A percentile compares a stretch with the other conserved stretches of the same genome.
These are phyloP conservation scores for Athalia circularis DNA, from an alignment of 2,888 invertebrate species.

Conservation along the genomic window DNA sequence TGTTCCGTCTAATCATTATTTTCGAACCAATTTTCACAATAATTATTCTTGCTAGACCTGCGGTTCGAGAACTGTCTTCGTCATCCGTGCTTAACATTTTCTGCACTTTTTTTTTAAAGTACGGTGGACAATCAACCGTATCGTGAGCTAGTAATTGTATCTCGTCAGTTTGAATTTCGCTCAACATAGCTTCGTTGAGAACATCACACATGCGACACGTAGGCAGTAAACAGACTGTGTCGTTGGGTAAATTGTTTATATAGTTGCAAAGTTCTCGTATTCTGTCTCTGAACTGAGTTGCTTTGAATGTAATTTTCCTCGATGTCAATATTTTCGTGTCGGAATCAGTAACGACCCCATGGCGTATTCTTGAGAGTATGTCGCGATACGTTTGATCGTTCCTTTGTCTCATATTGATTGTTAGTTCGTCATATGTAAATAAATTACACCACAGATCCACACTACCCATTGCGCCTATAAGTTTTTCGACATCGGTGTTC, in stretches of 20 bases:
- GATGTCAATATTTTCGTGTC: constrained; percentile 35
- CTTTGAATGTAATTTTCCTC: constrained; percentile 30
- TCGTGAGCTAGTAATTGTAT: constrained; percentile 54
- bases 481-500: too few relatives aligned
- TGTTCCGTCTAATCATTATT: too few relatives aligned
- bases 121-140: constrained; percentile 51
- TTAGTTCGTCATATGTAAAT: constrained; percentile 45
- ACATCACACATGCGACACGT: constrained; percentile 35
- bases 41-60: constrained; percentile 56
- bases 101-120: constrained; percentile 47
- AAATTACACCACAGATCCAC: constrained; percentile 57
- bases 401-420: constrained; percentile 61
- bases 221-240: constrained; percentile 51
- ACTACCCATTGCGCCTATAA: too few relatives aligned
- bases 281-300: too few relatives aligned
- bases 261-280: too few relatives aligned
- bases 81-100: constrained; percentile 18
- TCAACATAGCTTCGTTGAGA: constrained; percentile 53
- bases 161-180: constrained; percentile 49
- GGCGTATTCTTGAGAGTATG: constrained; percentile 50
- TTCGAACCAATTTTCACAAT: constrained; percentile 52
- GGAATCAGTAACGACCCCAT: constrained; percentile 31
- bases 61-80: constrained; percentile 49
- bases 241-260: too few relatives aligned
- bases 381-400: constrained; percentile 55